These are phyloP conservation scores for Tromatobia lineatoria DNA, from an alignment of 2,888 invertebrate genomes.

Conservation along the genomic window DNA sequence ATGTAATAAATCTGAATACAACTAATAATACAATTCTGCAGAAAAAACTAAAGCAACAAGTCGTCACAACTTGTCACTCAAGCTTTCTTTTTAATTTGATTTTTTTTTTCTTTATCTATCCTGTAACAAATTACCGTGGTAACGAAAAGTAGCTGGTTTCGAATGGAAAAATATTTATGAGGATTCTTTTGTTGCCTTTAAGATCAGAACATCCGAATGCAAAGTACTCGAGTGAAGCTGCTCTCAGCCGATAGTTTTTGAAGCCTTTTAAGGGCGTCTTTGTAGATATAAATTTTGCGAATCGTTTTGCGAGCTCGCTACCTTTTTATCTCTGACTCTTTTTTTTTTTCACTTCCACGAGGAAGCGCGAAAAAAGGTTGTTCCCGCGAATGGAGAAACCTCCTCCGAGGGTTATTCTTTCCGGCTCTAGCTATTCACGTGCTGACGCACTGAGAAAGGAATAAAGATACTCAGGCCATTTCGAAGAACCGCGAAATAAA, in stretches of 20 bases:
- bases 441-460: constrained; percentile 16
- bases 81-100: constrained; percentile 9
- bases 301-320: constrained; percentile 40
- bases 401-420: constrained; percentile 24
- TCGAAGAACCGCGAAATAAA: constrained; percentile 54
- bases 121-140: constrained; percentile 27
- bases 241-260: not conserved
- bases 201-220: not conserved
- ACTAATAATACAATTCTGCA: not conserved
- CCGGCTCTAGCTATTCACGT: constrained; percentile 41
- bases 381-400: constrained; percentile 32
- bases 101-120: constrained; percentile 29
- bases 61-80: constrained; percentile 47
- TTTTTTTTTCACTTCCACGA: constrained; percentile 56
- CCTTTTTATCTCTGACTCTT: constrained; percentile 34
- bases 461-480: constrained; percentile 37
- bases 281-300: constrained; percentile 25
- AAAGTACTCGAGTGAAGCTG: not conserved
- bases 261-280: constrained; percentile 2
- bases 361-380: constrained; percentile 49
- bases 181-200: constrained; percentile 1
- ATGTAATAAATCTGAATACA: constrained; percentile 17
- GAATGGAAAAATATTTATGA: constrained; percentile 59
- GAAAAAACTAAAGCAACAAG: constrained; percentile 1
- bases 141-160: constrained; percentile 44